Conservation (phyloP, 2,113 vertebrate species). For the Phycodurus eques region DNA sequence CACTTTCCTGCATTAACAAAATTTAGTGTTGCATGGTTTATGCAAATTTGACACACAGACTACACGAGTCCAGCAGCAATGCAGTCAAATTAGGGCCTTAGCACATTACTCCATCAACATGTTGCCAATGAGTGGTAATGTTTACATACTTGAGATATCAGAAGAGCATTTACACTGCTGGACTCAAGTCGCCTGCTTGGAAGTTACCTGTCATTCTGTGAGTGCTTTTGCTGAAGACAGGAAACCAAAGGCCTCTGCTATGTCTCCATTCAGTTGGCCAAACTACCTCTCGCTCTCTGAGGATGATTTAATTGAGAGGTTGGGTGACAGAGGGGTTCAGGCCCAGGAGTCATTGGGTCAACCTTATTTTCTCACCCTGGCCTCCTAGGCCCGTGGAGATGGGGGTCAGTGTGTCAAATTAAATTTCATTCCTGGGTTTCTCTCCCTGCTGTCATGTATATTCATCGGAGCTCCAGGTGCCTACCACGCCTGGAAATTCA, state of each 20-base stretch:
- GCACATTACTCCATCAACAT: slow-evolving; percentile 69
- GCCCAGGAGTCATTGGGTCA: slow-evolving; percentile 73
- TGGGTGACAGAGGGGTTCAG: slow-evolving; percentile 73
- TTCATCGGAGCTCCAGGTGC: slow-evolving; percentile 74
- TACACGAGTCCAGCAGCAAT: slow-evolving; percentile 56
- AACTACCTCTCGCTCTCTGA: slow-evolving; percentile 47
- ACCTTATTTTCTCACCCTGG: slow-evolving; percentile 78
- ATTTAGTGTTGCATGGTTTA: slow-evolving; percentile 69
- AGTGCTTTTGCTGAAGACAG: slow-evolving; percentile 45
- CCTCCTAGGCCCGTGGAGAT: slow-evolving; percentile 69
- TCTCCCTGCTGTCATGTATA: slow-evolving; percentile 77
- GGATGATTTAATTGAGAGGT: slow-evolving; percentile 80
- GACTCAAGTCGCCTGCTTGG: slow-evolving; percentile 31
- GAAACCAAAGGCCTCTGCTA: slow-evolving; percentile 28
- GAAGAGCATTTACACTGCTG: slow-evolving; percentile 49
- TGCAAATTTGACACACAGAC: slow-evolving; percentile 64
- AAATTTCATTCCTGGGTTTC: slow-evolving; percentile 77
- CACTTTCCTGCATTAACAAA: slow-evolving; percentile 70
- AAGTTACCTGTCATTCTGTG: slow-evolving; percentile 33
- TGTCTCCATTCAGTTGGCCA: slow-evolving; percentile 41
- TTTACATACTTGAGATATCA: slow-evolving; percentile 66
- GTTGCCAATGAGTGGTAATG: slow-evolving; percentile 69
- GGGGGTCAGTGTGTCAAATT: slow-evolving; percentile 80
- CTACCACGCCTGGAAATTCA: slow-evolving; percentile 76
- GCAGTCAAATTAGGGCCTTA: slow-evolving; percentile 57